Base-by-base conservation (phyloP, 1,140 invertebrate genomes). In the Diprion similis region DNA sequence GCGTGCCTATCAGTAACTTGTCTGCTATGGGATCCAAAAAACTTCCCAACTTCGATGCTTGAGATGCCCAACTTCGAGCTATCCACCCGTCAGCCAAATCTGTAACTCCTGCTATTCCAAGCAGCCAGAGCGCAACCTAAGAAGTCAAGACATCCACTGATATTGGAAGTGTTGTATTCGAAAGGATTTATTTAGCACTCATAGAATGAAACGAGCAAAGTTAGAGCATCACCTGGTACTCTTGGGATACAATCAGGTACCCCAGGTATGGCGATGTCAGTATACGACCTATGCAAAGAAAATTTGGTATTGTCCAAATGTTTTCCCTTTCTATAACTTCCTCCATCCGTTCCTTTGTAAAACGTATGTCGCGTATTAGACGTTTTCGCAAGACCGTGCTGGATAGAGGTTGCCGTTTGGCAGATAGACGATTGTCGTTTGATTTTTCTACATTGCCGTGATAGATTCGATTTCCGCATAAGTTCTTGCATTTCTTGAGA, bases 21-120 rank as follows among this genome's bases (percentile, higher is more conserved):
- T 99, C 98, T n/a, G 98, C 98, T 86, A 98, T 91, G 11, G 98
- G 98, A 88, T 99, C 98, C n/a, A 99, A 83, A 84, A 98, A 97
- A 76, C 96, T 97, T 9, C 98, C 98, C 77, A 98, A 91, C 83
- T 95, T 95, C 45, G 97, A 96, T 15, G 95, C 93, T 86, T 99
- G 98, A 69, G 93, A 94, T 70, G 92, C 91, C 92, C 96, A 98
- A 70, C 93, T 95, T 70, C 98, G 91, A 11, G 98, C 98, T 83
- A 99, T 98, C 91, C 94, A 98, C 37, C 98, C 98, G 92, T 99
- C 98, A 66, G 87, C 73, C 87, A 91, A 77, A 77, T 86, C 89
- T 80, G 81, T 86, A 66, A 84, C 70, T 78, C 81, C 83, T 77
- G 86, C 85, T 72, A 89, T 79, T 71, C 78, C 82, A 68, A 88